These are phyloP conservation scores for Drosophila pseudoananassae DNA, from an alignment of 1,140 invertebrate genomes.

Conservation along the genomic window DNA sequence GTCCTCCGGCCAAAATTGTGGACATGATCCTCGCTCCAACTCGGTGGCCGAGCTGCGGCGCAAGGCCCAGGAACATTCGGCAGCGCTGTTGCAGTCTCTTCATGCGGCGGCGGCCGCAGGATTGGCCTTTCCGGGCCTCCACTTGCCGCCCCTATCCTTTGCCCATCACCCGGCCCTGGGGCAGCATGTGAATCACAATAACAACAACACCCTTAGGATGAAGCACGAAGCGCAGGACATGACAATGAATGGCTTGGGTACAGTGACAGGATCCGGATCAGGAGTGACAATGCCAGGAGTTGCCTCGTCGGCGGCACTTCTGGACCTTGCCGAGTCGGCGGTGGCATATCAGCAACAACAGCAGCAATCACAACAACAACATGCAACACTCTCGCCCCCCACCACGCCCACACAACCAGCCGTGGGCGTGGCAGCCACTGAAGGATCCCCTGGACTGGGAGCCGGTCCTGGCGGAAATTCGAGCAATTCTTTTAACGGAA, in stretches of 20 bases:
- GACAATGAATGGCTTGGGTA: conserved; percentile 77
- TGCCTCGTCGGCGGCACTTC: conserved; percentile 51
- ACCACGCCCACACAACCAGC: conserved; percentile 75
- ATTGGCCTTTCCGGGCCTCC: conserved; percentile 84
- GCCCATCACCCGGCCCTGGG: conserved; percentile 65
- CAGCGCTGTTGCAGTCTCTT: conserved; percentile 91
- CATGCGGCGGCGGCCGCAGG: conserved; percentile 86
- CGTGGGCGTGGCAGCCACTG: conserved; percentile 9
- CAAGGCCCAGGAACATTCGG: conserved; percentile 96
- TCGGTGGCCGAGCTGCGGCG: conserved; percentile 94
- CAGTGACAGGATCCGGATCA: conserved; percentile 31
- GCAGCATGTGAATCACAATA: conserved; percentile 56
- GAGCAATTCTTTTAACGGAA: conserved; percentile 44
- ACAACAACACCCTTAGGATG: conserved; percentile 60
- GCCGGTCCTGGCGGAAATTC: neutral
- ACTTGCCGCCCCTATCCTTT: conserved; percentile 85
- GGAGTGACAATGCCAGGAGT: conserved; percentile 20
- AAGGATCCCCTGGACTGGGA: conserved; percentile 46
- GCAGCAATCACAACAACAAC: conserved; percentile 48
- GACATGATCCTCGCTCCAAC: conserved; percentile 88
- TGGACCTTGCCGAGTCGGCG: conserved; percentile 73
- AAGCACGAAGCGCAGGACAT: conserved; percentile 82
- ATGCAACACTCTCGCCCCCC: conserved; percentile 72
- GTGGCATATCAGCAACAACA: conserved; percentile 70
- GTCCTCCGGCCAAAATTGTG: conserved; percentile 60